These are phyloP conservation scores for Lissonota sp. DNA, from an alignment of 2,888 invertebrate species.

Conservation along the genomic window DNA sequence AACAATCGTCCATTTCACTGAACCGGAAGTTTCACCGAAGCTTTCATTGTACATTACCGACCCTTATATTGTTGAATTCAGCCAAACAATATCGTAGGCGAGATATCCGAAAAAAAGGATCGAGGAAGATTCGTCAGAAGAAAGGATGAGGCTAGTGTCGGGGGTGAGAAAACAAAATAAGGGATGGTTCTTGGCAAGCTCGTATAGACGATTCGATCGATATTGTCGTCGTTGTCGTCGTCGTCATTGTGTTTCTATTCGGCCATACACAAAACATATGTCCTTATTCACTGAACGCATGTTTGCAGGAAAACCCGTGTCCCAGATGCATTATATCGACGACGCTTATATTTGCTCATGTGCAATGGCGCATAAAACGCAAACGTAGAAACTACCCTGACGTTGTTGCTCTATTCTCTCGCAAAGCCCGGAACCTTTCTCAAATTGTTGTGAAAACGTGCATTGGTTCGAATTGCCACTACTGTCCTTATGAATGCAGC, in stretches of 20 bases:
- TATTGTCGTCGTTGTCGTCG: conserved; percentile 35
- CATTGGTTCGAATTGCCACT: too few species aligned
- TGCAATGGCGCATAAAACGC: conserved; percentile 3
- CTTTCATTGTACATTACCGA: too few species aligned
- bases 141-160: conserved; percentile 27
- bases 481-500: too few species aligned
- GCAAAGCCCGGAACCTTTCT: too few species aligned
- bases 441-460: too few species aligned
- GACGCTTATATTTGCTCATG: conserved; percentile 38
- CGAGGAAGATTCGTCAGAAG: conserved; percentile 8
- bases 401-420: too few species aligned
- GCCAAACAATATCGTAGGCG: background rate
- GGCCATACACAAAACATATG: conserved; percentile 26
- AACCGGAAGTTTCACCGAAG: too few species aligned
- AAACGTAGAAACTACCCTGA: background rate
- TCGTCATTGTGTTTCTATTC: conserved; percentile 39
- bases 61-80: too few species aligned
- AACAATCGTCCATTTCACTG: too few species aligned
- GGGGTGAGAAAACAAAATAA: conserved; percentile 20
- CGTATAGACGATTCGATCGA: conserved; percentile 50
- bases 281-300: background rate
- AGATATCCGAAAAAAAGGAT: conserved; percentile 23
- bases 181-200: background rate
- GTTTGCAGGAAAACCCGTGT: conserved; percentile 34
- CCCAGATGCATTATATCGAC: conserved; percentile 40